A percentile compares a stretch with the other conserved stretches of the same genome.
phyloP scores from a whole-genome alignment of 2,113 vertebrate species.

The Henicopernis longicauda region DNA sequence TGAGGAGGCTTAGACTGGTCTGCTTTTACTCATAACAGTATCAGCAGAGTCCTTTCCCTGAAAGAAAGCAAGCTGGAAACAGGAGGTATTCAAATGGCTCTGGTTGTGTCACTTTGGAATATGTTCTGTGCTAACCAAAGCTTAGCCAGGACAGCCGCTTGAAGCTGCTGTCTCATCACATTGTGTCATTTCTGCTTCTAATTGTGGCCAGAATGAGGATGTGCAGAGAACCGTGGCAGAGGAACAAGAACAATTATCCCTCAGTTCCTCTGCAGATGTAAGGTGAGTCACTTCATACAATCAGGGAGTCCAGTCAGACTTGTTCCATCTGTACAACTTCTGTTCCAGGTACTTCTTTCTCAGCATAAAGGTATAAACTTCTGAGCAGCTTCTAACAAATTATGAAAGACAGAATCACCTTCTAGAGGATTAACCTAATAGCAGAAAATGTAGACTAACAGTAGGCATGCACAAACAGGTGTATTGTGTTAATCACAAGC shows the following conservation, averaged over 20 bases:
- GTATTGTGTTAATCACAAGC: background rate
- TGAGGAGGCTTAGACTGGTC: background rate
- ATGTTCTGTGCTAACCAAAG: background rate
- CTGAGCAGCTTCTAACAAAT: background rate
- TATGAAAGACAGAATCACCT: background rate
- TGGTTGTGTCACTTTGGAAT: accelerated
- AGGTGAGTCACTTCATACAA: background rate
- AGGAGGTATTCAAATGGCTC: background rate
- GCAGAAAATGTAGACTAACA: background rate
- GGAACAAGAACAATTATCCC: background rate
- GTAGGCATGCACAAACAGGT: background rate
- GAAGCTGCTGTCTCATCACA: background rate
- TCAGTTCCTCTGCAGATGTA: background rate
- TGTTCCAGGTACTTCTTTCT: background rate
- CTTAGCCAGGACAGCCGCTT: background rate
- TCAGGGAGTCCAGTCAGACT: background rate
- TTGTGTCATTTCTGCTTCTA: background rate
- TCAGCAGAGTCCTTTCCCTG: background rate
- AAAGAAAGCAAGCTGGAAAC: background rate
- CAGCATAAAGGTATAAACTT: background rate
- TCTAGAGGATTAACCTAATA: background rate
- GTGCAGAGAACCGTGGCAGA: background rate
- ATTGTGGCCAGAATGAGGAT: background rate
- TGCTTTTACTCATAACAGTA: background rate
- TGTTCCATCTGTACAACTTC: background rate